Evolutionary conservation across 1,140 invertebrate species (phyloP), one percentile per base, ranked within the genome.

Genomic region (Zaprionus capensis): DNA sequence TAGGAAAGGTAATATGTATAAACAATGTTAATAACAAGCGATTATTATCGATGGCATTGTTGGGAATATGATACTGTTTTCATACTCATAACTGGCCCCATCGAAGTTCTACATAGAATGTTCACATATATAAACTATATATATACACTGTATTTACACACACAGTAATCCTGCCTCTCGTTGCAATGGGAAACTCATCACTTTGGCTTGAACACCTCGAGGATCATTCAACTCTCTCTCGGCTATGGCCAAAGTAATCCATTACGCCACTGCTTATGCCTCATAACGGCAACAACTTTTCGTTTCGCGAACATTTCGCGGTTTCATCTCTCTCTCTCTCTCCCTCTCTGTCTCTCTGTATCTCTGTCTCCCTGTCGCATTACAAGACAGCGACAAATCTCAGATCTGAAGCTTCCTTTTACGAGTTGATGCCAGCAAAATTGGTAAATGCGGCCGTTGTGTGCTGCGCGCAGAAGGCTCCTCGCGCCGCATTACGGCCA

Each of bases 301-400:
- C 38, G 14, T 41, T 41, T 41, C 38, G 41, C n/a, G n/a, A 3
- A 44, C n/a, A 46, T 46, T 46, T 46, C n/a, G 41, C 41, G 41
- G n/a, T 46, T 17, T 17, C 38, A 41, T n/a, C 15, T 41, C 5
- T 41, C 5, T 41, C 0, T 41, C 15, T 7, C 0, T n/a, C 15
- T 6, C 15, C 5, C 15, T 41, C 15, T 41, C 2, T 7, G 0
- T 41, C 2, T n/a, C 15, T 7, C 6, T 41, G 2, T 7, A 0
- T 44, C n/a, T 5, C n/a, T 44, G 41, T 44, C 15, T 44, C 15
- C 41, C n/a, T 17, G 46, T 51, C 46, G 46, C 20, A 24, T 51
- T 51, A 51, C 17, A 20, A 51, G 46, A 51, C 41, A 46, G 41
- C 41, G 41, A 46, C 46, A 51, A 51, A 51, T 51, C 46, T 51